Conservation (phyloP, 2,113 vertebrate genomes). For the Cebidichthys violaceus region DNA sequence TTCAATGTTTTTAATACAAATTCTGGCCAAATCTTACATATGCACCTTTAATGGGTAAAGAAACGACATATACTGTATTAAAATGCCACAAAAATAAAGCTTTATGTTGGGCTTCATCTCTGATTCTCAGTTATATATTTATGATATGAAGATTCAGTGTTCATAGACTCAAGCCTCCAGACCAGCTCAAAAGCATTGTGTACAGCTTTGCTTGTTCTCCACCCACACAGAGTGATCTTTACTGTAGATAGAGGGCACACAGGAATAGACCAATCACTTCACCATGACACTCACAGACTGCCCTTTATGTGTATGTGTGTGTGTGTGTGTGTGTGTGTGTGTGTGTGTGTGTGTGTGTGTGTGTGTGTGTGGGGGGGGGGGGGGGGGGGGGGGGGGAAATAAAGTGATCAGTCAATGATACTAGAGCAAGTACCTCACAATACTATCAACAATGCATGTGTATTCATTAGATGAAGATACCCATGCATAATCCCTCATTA, state of each 20-base stretch:
- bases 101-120: not conserved
- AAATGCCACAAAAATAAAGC: not conserved
- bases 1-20: no score
- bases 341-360: not conserved
- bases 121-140: slow-evolving; percentile 28
- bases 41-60: not conserved
- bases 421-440: not conserved
- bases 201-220: slow-evolving; percentile 35
- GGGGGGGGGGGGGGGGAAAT: not conserved
- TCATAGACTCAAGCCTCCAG: slow-evolving; percentile 37
- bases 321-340: not conserved
- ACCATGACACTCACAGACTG: slow-evolving; percentile 16
- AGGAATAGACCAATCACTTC: slow-evolving; percentile 30
- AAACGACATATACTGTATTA: not conserved
- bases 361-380: not conserved
- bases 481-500: slow-evolving; percentile 21
- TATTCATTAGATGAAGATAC: slow-evolving; percentile 22
- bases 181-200: slow-evolving; percentile 28
- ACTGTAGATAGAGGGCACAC: slow-evolving; percentile 30
- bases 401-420: slow-evolving; percentile 11
- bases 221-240: slow-evolving; percentile 63
- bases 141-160: slow-evolving; percentile 27
- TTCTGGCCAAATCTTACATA: not conserved
- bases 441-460: slow-evolving; percentile 11
- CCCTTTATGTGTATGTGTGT: not conserved